Evolutionary conservation across 37 sponge, comb jelly and placozoan genomes (phyloP).

Genomic region (Dysidea cf. avara): DNA sequence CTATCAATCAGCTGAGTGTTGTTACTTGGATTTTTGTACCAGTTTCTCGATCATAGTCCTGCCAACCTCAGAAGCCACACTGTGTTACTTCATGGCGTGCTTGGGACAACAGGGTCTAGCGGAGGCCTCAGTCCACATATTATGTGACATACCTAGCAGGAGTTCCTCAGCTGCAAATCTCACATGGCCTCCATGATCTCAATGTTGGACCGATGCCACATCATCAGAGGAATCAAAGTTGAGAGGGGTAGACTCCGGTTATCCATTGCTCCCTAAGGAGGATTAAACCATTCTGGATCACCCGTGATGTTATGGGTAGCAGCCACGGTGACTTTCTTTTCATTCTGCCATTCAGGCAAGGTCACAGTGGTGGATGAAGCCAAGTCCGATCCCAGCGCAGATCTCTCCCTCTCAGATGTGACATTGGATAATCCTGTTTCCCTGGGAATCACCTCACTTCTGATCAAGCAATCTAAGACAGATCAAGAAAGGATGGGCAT

Average conservation of each 20-base stretch:
- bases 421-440: not conserved
- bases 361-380: not conserved
- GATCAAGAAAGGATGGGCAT: constrained; percentile 9
- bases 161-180: constrained; percentile 24
- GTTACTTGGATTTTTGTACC: constrained; percentile 15
- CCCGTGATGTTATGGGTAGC: no score
- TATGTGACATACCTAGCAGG: constrained; percentile 29
- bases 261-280: constrained; percentile 37
- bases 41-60: not conserved
- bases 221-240: not conserved
- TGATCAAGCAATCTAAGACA: constrained; percentile 6
- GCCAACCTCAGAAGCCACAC: constrained; percentile 17
- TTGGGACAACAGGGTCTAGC: constrained; percentile 14
- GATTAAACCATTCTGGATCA: constrained; percentile 3
- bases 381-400: not conserved
- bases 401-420: not conserved
- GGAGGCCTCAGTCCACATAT: no score
- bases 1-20: no score
- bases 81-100: constrained; percentile 30
- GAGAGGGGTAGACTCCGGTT: constrained; percentile 23
- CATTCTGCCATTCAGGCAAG: not conserved
- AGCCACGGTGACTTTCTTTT: constrained; percentile 6
- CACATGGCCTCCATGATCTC: constrained; percentile 4
- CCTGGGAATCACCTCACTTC: not conserved
- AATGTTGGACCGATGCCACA: not conserved